Percentiles rank a stretch among this genome's conserved stretches.
Evolutionary conservation across 2,113 vertebrate species (phyloP).

Genomic region (Carassius gibelio): DNA sequence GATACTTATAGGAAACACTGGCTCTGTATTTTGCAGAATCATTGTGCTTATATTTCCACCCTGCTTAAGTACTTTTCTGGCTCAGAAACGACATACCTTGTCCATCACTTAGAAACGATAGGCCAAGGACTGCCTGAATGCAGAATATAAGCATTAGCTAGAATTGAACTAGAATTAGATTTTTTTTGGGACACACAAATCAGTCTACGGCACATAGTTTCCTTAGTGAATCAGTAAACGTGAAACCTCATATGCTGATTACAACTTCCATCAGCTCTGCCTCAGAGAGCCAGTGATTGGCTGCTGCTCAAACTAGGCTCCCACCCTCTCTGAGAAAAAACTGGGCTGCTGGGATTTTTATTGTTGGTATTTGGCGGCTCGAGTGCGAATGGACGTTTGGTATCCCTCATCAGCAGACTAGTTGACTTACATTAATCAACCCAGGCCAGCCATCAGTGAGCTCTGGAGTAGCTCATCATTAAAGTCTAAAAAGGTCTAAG

Average conservation of each 20-base stretch:
- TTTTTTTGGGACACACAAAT: background rate
- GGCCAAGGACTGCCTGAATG: background rate
- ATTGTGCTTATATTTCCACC: background rate
- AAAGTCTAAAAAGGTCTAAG: conserved; percentile 3
- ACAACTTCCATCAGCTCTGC: background rate
- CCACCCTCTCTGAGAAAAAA: background rate
- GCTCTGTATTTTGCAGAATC: conserved; percentile 7
- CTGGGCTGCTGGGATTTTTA: background rate
- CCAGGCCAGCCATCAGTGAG: background rate
- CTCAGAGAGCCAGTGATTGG: background rate
- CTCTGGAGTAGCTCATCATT: conserved; percentile 30
- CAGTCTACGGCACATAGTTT: background rate
- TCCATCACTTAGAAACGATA: background rate
- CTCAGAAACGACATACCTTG: background rate
- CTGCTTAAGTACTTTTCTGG: conserved; percentile 24
- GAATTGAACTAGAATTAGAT: background rate
- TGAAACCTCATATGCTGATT: background rate
- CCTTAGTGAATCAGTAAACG: background rate
- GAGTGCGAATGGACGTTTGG: background rate
- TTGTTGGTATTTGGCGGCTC: background rate
- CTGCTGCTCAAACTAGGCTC: background rate
- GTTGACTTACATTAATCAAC: conserved; percentile 20
- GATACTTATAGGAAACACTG: background rate
- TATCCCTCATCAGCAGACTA: background rate
- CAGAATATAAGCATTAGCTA: background rate